Conservation (phyloP, 2,888 invertebrate species). For the Xestia c-nigrum region DNA sequence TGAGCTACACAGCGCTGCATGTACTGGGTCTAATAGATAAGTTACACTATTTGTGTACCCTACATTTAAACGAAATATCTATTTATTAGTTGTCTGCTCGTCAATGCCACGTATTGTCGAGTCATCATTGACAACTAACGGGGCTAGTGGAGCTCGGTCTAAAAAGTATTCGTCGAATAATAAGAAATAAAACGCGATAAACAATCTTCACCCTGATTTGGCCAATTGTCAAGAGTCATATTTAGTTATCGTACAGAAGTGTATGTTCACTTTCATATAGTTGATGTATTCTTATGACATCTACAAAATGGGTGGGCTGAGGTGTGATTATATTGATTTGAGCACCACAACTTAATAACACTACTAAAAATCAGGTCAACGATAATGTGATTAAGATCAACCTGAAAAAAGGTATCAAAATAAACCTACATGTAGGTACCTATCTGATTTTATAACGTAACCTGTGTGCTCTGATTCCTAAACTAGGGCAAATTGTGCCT, state of each 20-base stretch:
- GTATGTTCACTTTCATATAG: slow-evolving; percentile 3
- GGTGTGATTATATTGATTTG: slow-evolving; percentile 5
- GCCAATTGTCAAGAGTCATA: slow-evolving; percentile 21
- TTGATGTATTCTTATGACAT: slow-evolving; percentile 2
- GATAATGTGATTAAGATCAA: slow-evolving; percentile 6
- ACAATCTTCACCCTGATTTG: slow-evolving; percentile 13
- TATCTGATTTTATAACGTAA: slow-evolving; percentile 2
- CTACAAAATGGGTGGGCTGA: not conserved
- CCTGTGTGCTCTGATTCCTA: slow-evolving; percentile 33
- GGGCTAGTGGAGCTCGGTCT: slow-evolving; percentile 37
- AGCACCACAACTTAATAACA: not conserved
- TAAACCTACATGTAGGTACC: not conserved
- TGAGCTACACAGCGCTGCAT: slow-evolving; percentile 22
- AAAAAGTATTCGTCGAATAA: slow-evolving; percentile 15
- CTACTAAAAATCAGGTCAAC: not conserved
- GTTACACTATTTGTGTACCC: slow-evolving; percentile 41
- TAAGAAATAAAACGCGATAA: slow-evolving; percentile 31
- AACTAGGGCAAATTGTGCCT: slow-evolving; percentile 45
- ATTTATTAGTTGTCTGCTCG: slow-evolving; percentile 15
- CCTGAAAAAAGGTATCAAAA: slow-evolving; percentile 23
- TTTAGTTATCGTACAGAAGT: slow-evolving; percentile 18
- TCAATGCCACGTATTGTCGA: slow-evolving; percentile 27
- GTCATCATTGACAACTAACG: slow-evolving; percentile 32
- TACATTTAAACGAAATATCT: slow-evolving; percentile 28
- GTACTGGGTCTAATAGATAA: slow-evolving; percentile 19